These are phyloP conservation scores for Meiosimyza platycephala DNA, from an alignment of 2,888 invertebrate genomes.

Conservation along the genomic window DNA sequence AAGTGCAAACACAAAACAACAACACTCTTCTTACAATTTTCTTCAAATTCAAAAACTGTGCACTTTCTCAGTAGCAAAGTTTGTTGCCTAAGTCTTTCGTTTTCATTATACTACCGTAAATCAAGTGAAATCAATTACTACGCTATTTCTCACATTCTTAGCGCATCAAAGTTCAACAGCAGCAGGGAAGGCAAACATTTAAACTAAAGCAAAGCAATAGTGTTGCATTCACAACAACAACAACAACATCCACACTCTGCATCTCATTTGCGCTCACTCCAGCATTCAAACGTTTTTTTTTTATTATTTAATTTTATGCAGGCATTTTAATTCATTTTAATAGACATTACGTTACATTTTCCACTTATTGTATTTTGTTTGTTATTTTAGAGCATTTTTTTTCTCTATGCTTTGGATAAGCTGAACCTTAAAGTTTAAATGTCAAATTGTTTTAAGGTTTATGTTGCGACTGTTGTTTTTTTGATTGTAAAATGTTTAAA, in stretches of 20 bases:
- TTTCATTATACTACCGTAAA: neutral
- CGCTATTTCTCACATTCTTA: slow-evolving; percentile 14
- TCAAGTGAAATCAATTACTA: too few relatives aligned
- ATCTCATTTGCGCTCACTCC: neutral
- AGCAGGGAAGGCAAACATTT: neutral
- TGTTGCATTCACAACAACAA: neutral
- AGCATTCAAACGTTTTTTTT: neutral
- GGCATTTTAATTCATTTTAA: neutral
- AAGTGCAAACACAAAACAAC: too few relatives aligned
- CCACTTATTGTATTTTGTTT: neutral
- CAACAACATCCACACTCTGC: neutral
- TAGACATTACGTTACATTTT: neutral
- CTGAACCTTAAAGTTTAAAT: neutral
- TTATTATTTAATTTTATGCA: slow-evolving; percentile 9
- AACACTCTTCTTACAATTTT: too few relatives aligned
- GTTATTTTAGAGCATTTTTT: neutral
- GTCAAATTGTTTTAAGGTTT: slow-evolving; percentile 5
- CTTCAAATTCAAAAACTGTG: too few relatives aligned
- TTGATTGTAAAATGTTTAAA: neutral
- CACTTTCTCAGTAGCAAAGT: slow-evolving; percentile 7
- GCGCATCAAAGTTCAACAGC: neutral
- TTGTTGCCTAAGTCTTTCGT: slow-evolving; percentile 30
- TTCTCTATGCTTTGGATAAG: neutral
- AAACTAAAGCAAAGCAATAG: slow-evolving; percentile 1
- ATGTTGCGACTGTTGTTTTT: neutral